phyloP scores from a whole-genome alignment of 2,113 vertebrate genomes.

The Connochaetes taurinus region DNA sequence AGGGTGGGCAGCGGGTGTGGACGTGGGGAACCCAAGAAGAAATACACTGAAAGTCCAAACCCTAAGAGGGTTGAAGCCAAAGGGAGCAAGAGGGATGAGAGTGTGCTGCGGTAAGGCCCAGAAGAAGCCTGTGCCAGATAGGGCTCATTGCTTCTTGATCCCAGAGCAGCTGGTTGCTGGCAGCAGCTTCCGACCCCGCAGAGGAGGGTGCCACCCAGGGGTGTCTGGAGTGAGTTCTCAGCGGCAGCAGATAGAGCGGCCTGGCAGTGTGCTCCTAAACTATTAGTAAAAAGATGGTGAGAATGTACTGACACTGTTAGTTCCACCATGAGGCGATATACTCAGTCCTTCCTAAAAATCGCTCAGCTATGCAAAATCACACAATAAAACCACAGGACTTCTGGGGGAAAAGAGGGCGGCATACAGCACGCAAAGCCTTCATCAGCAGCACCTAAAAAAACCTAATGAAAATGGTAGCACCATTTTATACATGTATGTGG shows the following conservation, averaged over 20 bases:
- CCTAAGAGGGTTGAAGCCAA: neutral
- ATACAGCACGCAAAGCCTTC: neutral
- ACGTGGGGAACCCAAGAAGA: too few relatives aligned
- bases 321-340: neutral
- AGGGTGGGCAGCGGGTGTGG: neutral
- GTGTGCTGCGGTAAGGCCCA: too few relatives aligned
- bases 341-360: neutral
- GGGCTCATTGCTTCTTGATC: neutral
- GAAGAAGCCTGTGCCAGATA: neutral
- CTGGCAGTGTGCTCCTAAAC: neutral
- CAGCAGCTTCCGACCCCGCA: neutral
- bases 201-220: neutral
- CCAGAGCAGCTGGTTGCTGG: rapidly evolving
- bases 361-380: neutral
- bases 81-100: too few relatives aligned
- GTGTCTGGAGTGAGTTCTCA: neutral
- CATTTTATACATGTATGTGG: neutral
- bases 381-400: neutral
- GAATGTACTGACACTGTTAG: neutral
- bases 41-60: neutral
- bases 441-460: neutral
- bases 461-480: neutral
- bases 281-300: neutral
- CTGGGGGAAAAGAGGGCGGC: neutral
- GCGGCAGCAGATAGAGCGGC: neutral